Conservation (phyloP, 1,140 invertebrate genomes). For the Drosophila serrata region DNA sequence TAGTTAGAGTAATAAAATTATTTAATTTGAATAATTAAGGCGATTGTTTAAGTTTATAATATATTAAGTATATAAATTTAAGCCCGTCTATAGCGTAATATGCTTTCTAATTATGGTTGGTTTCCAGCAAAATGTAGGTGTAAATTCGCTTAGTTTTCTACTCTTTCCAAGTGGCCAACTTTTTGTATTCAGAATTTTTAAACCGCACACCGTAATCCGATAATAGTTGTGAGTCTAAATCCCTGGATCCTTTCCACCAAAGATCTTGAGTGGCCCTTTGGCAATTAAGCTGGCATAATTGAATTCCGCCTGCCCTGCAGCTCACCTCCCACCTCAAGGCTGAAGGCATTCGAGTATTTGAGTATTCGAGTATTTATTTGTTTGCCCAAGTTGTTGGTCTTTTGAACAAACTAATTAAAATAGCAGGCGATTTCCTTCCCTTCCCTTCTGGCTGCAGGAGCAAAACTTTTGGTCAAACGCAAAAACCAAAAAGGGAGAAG, state of each 20-base stretch:
- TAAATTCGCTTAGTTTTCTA: not conserved
- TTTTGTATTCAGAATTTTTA: not conserved
- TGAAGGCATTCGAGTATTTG: constrained; percentile 9
- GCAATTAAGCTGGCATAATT: constrained; percentile 71
- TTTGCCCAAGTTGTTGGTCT: constrained; percentile 46
- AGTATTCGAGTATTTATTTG: constrained; percentile 30
- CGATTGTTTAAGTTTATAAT: too few species aligned
- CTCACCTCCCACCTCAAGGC: not conserved
- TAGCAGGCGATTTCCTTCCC: constrained; percentile 38
- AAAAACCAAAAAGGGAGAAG: constrained; percentile 27
- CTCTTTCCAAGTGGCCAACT: not conserved
- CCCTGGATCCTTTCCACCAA: not conserved
- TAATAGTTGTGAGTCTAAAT: not conserved
- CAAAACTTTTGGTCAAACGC: constrained; percentile 38
- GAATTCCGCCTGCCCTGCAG: constrained; percentile 47
- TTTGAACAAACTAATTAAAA: constrained; percentile 78
- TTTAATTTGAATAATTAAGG: not conserved
- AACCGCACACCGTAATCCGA: not conserved
- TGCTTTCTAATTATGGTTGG: not conserved
- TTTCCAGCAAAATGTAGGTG: not conserved
- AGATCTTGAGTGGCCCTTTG: constrained; percentile 4
- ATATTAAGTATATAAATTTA: not conserved
- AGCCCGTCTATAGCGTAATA: not conserved
- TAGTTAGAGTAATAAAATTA: not conserved
- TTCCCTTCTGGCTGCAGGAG: not conserved